These are phyloP conservation scores for Cantharis lateralis DNA, from an alignment of 2,888 invertebrate genomes.

Conservation along the genomic window DNA sequence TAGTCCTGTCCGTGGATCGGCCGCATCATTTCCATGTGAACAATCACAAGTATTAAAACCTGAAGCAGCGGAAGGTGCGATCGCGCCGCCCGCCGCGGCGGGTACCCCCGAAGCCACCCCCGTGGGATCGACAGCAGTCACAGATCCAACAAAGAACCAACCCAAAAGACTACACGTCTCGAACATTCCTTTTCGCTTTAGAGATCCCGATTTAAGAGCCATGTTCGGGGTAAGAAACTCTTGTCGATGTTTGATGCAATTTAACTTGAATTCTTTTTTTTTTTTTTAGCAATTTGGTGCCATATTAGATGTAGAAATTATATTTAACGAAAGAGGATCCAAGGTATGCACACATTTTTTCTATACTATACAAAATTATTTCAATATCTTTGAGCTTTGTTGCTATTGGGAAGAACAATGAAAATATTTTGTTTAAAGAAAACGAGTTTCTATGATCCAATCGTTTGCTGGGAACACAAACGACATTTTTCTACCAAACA, in stretches of 20 bases:
- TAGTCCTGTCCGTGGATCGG: constrained; percentile 43
- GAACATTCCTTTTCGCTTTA: constrained; percentile 99
- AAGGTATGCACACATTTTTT: constrained; percentile 78
- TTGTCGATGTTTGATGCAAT: neutral
- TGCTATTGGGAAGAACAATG: constrained; percentile 27
- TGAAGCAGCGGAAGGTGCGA: constrained; percentile 55
- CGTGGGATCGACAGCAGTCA: constrained; percentile 55
- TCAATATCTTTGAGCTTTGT: constrained; percentile 26
- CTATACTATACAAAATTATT: constrained; percentile 8
- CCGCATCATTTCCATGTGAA: constrained; percentile 46
- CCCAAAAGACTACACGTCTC: constrained; percentile 98
- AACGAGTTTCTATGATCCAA: neutral
- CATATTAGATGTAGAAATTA: constrained; percentile 99
- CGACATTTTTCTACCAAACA: neutral
- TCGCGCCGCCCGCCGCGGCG: constrained; percentile 53
- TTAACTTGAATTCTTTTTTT: constrained; percentile 43
- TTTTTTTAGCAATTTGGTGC: constrained; percentile 96
- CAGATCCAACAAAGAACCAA: constrained; percentile 70
- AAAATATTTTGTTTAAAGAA: constrained; percentile 1
- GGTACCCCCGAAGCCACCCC: constrained; percentile 59
- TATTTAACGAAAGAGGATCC: constrained; percentile 99
- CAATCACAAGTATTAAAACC: constrained; percentile 66
- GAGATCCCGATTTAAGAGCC: constrained; percentile 97
- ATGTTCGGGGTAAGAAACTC: constrained; percentile 94
- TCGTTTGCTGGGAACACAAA: neutral